Base-by-base conservation (phyloP, 2,113 vertebrate genomes). In the Cephalopholis sonnerati region DNA sequence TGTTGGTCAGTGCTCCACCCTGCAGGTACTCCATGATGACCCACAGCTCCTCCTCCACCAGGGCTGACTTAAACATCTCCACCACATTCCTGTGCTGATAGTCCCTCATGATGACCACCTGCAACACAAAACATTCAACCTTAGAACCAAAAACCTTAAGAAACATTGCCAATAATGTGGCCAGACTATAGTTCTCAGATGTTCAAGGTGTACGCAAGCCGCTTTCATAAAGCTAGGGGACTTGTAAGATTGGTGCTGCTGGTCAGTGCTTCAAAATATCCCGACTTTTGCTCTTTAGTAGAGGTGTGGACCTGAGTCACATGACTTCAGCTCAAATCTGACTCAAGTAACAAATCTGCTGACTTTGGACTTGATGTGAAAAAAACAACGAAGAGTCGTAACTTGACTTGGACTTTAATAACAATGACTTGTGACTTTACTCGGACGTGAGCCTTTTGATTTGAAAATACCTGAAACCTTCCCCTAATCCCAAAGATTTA, bases 91-190 rank as follows among this genome's bases (percentile, higher is more conserved):
- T 94, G 2, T 99, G 98, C 85, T 99, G 98, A 66, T 99, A 99
- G 93, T 99, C 98, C 80, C 98, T 96, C 99, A 99, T 99, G 87
- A 99, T 99, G 83, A 99, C 98, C 89, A 99, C 98, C 98, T 99
- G 91, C n/a, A 79, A 46, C 69, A 74, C 32, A 92, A 61, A 89
- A 70, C 11, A 80, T 50, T 39, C 24, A 16, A n/a, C 8, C 7
- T 32, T 53, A 68, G 7, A 39, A 55, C 5, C 13, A 24, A 9
- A 46, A 46, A 22, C 11, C 16, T 58, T 16, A 32, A 24, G 13
- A n/a, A 59, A 18, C 0, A 50, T 20, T 5, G 18, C 5, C 13
- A 18, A n/a, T 16, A 32, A 48, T 61, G 11, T 22, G 10, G 22
- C 25, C 8, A 24, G 7, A 22, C 36, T 72, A 48, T 17, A 4